Evolutionary conservation across 2,113 vertebrate genomes (phyloP), one percentile per base, ranked within the genome.

Genomic region (Notarius quadriscutis): DNA sequence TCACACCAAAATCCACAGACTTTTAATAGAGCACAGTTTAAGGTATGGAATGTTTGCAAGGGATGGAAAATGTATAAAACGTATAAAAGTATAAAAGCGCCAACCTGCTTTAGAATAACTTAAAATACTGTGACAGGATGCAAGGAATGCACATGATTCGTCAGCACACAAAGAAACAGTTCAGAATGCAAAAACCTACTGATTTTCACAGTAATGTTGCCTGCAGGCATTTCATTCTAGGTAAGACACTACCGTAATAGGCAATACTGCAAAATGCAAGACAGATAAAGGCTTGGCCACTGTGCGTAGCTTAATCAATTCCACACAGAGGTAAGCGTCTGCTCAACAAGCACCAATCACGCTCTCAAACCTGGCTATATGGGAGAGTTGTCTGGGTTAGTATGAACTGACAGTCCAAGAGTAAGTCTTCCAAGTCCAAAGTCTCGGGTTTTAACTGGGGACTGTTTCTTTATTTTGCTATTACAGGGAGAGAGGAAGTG

Each of bases 201-300:
- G 20, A 63, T 78, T 83, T 87, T 79, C 75, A 81, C 81, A 58
- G 53, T 62, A 78, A 81, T 67, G 60, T 15, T 15, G 15, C n/a
- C 78, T 83, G 55, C 25, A 79, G 67, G 67, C 75, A 86, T 4
- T 81, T 22, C 75, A 88, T 89, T 88, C 30, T 84, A 60, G 41
- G 58, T 80, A 87, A 41, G 81, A 51, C 62, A 90, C 82, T 86
- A 86, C 89, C 85, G 25, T 89, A 83, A 84, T 91, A 88, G 87
- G 88, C 11, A 88, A 87, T 65, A 83, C 51, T 81, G 80, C 67
- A 88, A 87, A 82, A 87, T 58, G 57, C 65, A 87, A 63, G 78
- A 84, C 50, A 72, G 72, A 88, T 78, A 86, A 51, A 82, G 81
- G 69, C 63, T 88, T 91, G 80, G 86, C 78, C 87, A 83, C 55